Base-by-base conservation (phyloP, 1,140 invertebrate genomes). In the Aricia agestis region DNA sequence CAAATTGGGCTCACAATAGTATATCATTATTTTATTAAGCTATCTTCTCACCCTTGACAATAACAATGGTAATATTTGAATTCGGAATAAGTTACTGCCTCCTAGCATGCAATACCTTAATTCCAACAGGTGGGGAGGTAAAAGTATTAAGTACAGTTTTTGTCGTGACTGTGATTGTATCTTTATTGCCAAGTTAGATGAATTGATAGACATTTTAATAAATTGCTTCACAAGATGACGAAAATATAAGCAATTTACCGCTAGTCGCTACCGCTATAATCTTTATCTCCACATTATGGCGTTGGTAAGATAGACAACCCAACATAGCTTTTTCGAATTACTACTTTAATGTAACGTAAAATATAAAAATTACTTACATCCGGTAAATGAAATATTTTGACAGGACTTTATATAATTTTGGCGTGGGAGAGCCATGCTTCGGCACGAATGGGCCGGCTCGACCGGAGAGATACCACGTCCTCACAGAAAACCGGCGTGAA, bases 11-110 rank as follows among this genome's bases (percentile, higher is more conserved):
- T 77, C 76, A 78, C 77, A 84, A 86, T 86, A 88, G 89, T 90
- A 85, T 79, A 80, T 90, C 87, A 91, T 91, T 90, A 91, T 84
- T 88, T 85, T 89, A 91, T 91, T 91, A 91, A 88, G 82, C 85
- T 87, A 90, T 83, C 87, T 88, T 87, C 87, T 89, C 89, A 91
- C 85, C 89, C 87, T 88, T 91, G 89, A 91, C 89, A 86, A 79
- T 71, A 87, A 90, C 86, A 91, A 91, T 88, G 82, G 76, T 87
- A 89, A 89, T 86, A 83, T 88, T 89, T 83, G 84, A 87, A 85
- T 83, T 87, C 76, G 67, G 69, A 36, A 36, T 25, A 68, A 81
- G 80, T 84, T 90, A 91, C 78, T 87, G 85, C 84, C 67, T 74
- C 76, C 78, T 79, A 82, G 82, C 89, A 91, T 88, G 89, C 87